Percentiles rank a stretch among this genome's conserved stretches.
Evolutionary conservation across 1,140 invertebrate genomes (phyloP).

Genomic region (Rhynchophorus ferrugineus): DNA sequence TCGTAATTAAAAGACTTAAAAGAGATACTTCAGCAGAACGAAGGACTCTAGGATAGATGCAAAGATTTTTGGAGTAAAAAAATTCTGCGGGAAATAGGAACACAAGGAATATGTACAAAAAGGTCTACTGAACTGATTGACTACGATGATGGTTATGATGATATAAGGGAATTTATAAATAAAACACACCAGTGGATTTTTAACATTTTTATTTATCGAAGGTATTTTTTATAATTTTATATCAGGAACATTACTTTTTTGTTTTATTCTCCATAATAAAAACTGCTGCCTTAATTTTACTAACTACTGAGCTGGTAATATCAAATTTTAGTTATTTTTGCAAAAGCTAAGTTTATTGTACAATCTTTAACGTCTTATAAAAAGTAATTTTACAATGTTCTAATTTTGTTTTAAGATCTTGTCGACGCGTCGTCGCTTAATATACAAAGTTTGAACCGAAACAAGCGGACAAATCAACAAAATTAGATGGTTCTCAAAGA

Average conservation of each 20-base stretch:
- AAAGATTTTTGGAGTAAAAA: too few relatives aligned
- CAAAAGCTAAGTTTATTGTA: slow-evolving; percentile 23
- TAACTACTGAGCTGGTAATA: slow-evolving; percentile 16
- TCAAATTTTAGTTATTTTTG: slow-evolving; percentile 20
- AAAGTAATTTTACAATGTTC: slow-evolving; percentile 18
- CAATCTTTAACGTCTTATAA: slow-evolving; percentile 21
- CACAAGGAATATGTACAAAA: too few relatives aligned
- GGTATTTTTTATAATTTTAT: slow-evolving; percentile 15
- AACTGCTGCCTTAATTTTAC: slow-evolving; percentile 14
- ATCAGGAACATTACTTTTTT: slow-evolving; percentile 18
- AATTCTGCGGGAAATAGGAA: too few relatives aligned
- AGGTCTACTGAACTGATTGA: too few relatives aligned
- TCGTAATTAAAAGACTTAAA: too few relatives aligned
- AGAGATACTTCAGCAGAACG: too few relatives aligned
- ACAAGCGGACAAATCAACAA: not conserved
- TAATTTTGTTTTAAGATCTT: not conserved
- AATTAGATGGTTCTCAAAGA: not conserved
- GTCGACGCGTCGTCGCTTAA: not conserved
- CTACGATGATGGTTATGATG: not conserved
- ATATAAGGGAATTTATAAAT: not conserved
- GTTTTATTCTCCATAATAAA: slow-evolving; percentile 19
- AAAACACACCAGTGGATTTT: slow-evolving; percentile 4
- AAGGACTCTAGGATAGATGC: too few relatives aligned
- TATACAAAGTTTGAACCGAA: not conserved
- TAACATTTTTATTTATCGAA: slow-evolving; percentile 20